Conservation (phyloP, 1,140 invertebrate species). For the Drosophila saltans region DNA sequence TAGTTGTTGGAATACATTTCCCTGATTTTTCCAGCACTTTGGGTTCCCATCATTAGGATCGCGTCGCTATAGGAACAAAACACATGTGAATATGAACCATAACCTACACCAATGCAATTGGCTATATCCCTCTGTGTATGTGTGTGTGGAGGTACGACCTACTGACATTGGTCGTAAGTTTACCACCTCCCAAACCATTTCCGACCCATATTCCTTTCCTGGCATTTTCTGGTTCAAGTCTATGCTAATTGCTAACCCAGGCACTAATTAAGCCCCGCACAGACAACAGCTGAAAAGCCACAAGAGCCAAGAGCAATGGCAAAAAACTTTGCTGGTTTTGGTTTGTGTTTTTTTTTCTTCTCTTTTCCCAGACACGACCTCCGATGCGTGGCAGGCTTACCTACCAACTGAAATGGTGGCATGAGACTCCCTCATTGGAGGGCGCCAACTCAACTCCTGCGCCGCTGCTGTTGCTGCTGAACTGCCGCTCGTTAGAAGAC, state of each 20-base stretch:
- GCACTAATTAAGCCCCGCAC: constrained; percentile 47
- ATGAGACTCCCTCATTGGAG: constrained; percentile 39
- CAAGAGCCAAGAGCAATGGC: constrained; percentile 9
- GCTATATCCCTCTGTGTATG: not conserved
- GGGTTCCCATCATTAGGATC: no score
- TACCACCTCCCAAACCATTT: not conserved
- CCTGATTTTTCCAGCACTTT: no score
- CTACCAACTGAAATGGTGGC: constrained; percentile 33
- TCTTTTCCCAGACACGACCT: constrained; percentile 2
- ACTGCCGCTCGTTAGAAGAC: constrained; percentile 41
- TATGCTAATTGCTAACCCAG: constrained; percentile 50
- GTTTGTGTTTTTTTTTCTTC: not conserved
- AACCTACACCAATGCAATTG: constrained; percentile 4
- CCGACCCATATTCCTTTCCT: constrained; percentile 18
- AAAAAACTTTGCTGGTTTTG: not conserved
- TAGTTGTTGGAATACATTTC: no score
- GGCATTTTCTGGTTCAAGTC: constrained; percentile 42
- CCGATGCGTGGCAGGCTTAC: constrained; percentile 71
- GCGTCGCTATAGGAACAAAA: no score
- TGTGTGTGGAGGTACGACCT: not conserved
- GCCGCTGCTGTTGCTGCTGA: constrained; percentile 33
- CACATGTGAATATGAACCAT: not conserved
- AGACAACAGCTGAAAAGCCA: constrained; percentile 26
- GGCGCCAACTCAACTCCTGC: constrained; percentile 33
- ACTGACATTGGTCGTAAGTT: constrained; percentile 1